Evolutionary conservation across 2,113 vertebrate genomes (phyloP), one percentile per base, ranked within the genome.

Genomic region (Nettapus auritus): DNA sequence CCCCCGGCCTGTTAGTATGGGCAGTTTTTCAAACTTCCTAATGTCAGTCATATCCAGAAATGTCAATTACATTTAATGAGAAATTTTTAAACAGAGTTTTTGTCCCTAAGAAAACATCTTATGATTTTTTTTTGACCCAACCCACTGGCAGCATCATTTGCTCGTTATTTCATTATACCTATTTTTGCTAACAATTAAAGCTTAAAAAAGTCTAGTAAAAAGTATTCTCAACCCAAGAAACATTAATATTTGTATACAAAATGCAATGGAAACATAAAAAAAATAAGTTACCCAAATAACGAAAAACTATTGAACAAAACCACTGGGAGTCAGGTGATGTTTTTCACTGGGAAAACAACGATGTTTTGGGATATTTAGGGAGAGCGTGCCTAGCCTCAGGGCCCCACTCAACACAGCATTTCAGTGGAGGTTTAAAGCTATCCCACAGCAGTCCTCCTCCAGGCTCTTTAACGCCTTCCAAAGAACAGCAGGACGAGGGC

Each of bases 41-140:
- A 9, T 34, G 86, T 88, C 95, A 92, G n/a, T 87, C 77, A 67
- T 5, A 20, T 80, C 75, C 75, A 87, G 89, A 92, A 93, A 94
- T 23, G n/a, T 21, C 78, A 92, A 38, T 77, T 76, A 63, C 1
- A 1, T 66, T 79, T 70, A 88, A 73, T 7, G 62, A 78, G 77
- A 90, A 75, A 28, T 59, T 93, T 88, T 91, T 10, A 59, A 91
- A 84, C 26, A 57, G 25, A 29, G 7, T 31, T 53, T 48, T 46
- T 67, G 46, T 55, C 34, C 29, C 40, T 17, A 59, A 19, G 44
- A 95, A 82, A 85, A 77, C 13, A 77, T 42, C 28, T 70, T 20
- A 14, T 1, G 3, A 18, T 53, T 83, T 88, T 91, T 18, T 40
- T 78, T 77, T 75, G 0, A 76, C 48, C 48, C 66, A 63, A 44